Evolutionary conservation across 2,888 invertebrate genomes (phyloP).

Genomic region (Xylocampa areola): DNA sequence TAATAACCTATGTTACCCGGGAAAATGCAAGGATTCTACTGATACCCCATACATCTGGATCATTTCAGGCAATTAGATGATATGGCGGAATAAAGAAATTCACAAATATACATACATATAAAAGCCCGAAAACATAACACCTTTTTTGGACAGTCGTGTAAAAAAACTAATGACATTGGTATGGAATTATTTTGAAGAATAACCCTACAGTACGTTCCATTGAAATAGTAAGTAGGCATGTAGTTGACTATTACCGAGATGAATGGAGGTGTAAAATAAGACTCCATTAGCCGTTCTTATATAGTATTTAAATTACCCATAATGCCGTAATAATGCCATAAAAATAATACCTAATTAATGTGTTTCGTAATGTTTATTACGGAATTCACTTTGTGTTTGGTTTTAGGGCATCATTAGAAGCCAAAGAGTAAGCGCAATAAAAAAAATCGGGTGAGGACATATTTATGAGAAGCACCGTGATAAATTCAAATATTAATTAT

Average conservation of each 20-base stretch:
- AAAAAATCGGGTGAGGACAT: slow-evolving; percentile 20
- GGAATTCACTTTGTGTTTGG: slow-evolving; percentile 34
- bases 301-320: slow-evolving; percentile 38
- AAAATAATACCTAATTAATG: slow-evolving; percentile 39
- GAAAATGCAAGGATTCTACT: too few species aligned
- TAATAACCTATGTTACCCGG: too few species aligned
- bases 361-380: slow-evolving; percentile 42
- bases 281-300: slow-evolving; percentile 31
- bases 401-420: slow-evolving; percentile 41
- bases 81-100: too few species aligned
- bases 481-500: slow-evolving; percentile 25
- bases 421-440: slow-evolving; percentile 4
- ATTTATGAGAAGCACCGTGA: slow-evolving; percentile 24
- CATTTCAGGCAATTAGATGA: too few species aligned
- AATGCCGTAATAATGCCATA: slow-evolving; percentile 35
- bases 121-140: too few species aligned
- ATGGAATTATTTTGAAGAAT: neutral
- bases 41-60: too few species aligned
- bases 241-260: slow-evolving; percentile 16
- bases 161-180: slow-evolving; percentile 5
- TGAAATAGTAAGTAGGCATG: slow-evolving; percentile 2
- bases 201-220: neutral
- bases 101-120: too few species aligned
- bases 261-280: slow-evolving; percentile 24
- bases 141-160: neutral